phyloP scores from a whole-genome alignment of 2,888 invertebrate species.

The Rotaria macrura region DNA sequence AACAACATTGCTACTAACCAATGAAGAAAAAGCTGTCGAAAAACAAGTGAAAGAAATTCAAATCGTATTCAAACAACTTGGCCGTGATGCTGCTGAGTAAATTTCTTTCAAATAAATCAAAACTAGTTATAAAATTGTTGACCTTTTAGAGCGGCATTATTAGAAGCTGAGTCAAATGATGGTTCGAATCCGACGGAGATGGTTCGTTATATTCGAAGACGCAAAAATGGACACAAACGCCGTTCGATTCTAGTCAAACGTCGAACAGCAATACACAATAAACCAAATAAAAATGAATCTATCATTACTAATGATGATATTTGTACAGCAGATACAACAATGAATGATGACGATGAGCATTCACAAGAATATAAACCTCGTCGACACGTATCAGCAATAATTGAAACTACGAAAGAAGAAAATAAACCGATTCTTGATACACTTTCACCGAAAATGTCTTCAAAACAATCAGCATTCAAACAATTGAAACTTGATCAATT shows the following conservation, averaged over 20 bases:
- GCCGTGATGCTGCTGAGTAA: background rate
- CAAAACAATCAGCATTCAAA: background rate
- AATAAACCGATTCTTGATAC: background rate
- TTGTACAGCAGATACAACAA: background rate
- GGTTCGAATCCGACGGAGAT: background rate
- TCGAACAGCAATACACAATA: background rate
- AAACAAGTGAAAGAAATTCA: background rate
- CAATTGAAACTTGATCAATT: background rate
- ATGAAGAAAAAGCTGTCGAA: constrained; percentile 11
- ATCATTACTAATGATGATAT: background rate
- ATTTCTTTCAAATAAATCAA: background rate
- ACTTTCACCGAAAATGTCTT: background rate
- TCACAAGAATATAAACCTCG: background rate
- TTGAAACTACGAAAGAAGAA: background rate
- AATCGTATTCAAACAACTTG: constrained; percentile 1
- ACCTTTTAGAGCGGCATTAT: background rate
- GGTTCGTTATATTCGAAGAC: background rate
- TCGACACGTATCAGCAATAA: background rate
- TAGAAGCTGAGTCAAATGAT: background rate
- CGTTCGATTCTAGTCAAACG: background rate
- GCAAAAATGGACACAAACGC: background rate
- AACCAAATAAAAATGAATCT: background rate
- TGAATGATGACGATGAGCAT: background rate
- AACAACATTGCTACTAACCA: background rate
- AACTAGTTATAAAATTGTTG: background rate